Base-by-base conservation (phyloP, 2,888 invertebrate genomes). In the Zonitis immaculata region DNA sequence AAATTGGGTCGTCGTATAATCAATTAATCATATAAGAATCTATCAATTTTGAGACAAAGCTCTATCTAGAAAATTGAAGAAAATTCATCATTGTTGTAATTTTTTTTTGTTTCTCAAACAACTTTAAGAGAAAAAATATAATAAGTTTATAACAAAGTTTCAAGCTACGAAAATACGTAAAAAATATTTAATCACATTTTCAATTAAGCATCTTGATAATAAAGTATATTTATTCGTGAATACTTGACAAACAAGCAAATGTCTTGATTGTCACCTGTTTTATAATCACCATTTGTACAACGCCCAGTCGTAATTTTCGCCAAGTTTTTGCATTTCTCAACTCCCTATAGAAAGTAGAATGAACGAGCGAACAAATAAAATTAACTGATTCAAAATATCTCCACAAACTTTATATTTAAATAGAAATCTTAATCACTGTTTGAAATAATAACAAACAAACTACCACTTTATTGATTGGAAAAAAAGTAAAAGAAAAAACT, bases 131-230 rank as follows among this genome's bases (percentile, higher is more conserved):
- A n/a, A 28, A 28, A 28, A 5, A 4, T 28, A n/a, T 14, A 47
- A 54, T 54, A 54, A 54, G 26, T 55, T 45, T 45, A 35, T 22
- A 55, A 55, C 46, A 44, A 49, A 51, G 51, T 52, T 55, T 55
- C 1, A n/a, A 18, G n/a, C 20, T 16, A 1, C 1, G 39, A 18
- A 48, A 54, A 51, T 44, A 44, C 42, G 51, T 51, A 55, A 54
- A 54, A 56, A 58, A 56, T 48, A 49, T 55, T 59, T 62, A 59
- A 62, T 62, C 60, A 60, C 57, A 62, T 55, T 60, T 62, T 59
- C 60, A 62, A 62, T 62, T 56, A 58, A 56, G 59, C 42, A 16
- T 14, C 51, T 42, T 35, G 52, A 52, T 57, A 52, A 61, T 60
- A 57, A 60, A 56, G 51, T 56, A 45, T 47, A 50, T 51, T 49